A percentile compares a stretch with the other conserved stretches of the same genome.
Evolutionary conservation across 2,888 invertebrate genomes (phyloP).

Genomic region (Lepidocyrtinus sp.): DNA sequence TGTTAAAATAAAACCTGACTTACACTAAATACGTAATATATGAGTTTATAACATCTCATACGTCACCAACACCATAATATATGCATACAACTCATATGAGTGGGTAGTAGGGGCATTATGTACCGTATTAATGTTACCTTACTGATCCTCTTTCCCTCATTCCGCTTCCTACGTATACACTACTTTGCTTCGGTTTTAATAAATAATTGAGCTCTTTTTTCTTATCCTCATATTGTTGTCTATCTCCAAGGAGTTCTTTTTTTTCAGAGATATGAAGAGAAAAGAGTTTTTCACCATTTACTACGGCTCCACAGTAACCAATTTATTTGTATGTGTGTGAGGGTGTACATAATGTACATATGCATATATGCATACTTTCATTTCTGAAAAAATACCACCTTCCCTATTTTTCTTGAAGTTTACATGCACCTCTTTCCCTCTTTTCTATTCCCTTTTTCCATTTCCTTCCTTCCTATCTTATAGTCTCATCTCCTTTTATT

Average conservation of each 20-base stretch:
- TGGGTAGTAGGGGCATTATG: neutral
- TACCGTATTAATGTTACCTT: neutral
- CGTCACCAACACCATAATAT: no score
- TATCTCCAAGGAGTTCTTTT: conserved; percentile 47
- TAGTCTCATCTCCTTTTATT: conserved; percentile 63
- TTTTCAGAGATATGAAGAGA: neutral
- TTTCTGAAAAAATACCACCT: conserved; percentile 36
- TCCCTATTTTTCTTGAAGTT: conserved; percentile 35
- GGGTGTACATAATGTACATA: conserved; percentile 16
- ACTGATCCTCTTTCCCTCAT: neutral
- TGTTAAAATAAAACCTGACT: no score
- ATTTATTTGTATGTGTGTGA: conserved; percentile 38
- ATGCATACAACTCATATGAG: neutral
- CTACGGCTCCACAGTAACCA: no score
- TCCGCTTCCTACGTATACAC: conserved; percentile 23
- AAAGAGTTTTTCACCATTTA: neutral
- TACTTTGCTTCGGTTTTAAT: conserved; percentile 47
- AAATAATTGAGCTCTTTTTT: conserved; percentile 54
- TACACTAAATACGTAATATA: neutral
- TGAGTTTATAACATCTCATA: no score
- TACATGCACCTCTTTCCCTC: conserved; percentile 41
- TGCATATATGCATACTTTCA: conserved; percentile 7
- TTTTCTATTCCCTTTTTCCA: conserved; percentile 55
- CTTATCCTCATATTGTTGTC: conserved; percentile 50
- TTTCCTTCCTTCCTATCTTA: conserved; percentile 60